phyloP scores from a whole-genome alignment of 2,113 vertebrate genomes.

The Passer domesticus region DNA sequence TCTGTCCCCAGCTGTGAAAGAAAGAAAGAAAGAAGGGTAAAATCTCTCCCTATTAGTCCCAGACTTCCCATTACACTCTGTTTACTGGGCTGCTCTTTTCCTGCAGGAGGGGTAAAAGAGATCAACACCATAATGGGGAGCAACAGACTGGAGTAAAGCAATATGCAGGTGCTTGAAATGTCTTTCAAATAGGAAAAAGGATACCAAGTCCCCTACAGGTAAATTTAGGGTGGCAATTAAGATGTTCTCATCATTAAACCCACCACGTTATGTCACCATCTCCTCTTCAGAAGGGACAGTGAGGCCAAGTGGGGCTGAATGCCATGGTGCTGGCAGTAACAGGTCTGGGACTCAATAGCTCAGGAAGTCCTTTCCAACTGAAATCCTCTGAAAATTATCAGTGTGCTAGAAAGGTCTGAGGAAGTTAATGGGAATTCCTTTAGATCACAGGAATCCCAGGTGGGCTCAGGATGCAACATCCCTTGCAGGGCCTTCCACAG shows the following conservation, averaged over 20 bases:
- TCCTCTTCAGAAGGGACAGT: not conserved
- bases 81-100: not conserved
- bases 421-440: not conserved
- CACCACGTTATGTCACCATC: no score
- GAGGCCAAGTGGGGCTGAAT: not conserved
- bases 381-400: not conserved
- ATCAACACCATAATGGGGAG: not conserved
- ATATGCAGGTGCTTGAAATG: not conserved
- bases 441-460: not conserved
- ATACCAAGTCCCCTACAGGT: not conserved
- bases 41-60: not conserved
- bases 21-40: not conserved
- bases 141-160: not conserved
- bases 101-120: not conserved
- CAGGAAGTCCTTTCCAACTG: not conserved
- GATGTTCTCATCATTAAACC: not conserved
- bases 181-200: not conserved
- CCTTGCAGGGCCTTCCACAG: not conserved
- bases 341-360: not conserved
- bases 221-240: not conserved
- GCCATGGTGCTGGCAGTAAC: not conserved
- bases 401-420: not conserved
- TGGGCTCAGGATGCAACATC: not conserved
- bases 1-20: not conserved
- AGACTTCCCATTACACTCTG: not conserved